Base-by-base conservation (phyloP, 2,888 invertebrate genomes). In the Stenchaetothrips biformis region DNA sequence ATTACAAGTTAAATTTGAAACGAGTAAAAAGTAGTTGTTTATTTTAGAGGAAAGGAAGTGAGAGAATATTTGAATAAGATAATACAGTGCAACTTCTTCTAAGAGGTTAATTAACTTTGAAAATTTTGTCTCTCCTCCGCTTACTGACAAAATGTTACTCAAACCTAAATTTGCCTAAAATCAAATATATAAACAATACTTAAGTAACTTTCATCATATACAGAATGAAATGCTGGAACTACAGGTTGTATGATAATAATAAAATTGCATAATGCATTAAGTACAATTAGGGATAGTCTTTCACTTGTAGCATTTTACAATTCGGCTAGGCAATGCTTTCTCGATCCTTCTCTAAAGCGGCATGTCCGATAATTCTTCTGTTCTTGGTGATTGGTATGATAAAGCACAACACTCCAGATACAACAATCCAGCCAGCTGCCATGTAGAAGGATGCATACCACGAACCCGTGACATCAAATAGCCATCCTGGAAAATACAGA, bases 401-500 rank as follows among this genome's bases (percentile, higher is more conserved):
- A 0, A 89, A 90, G 16, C 93, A 90, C 0, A 93, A 86, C 0
- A 92, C 83, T 49, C 96, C 96, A 49, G 95, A 92, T 25, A 95
- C 86, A 25, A 93, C 89, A 80, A 96, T 94, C 91, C 94, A 95
- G 78, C 93, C 87, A n/a, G 95, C 95, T 59, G 95, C 93, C 83
- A 93, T 90, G 86, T 93, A 92, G 87, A 95, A 96, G 0, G 95
- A 92, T 82, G 92, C 89, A 83, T 94, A 92, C 93, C 95, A 96
- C 53, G 89, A 87, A 3, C 89, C 89, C 6, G 93, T 93, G 25
- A 89, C 85, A 85, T 94, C 94, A 85, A 90, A 91, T 84, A 91
- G 85, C 85, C 88, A 88, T 79, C 89, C 90, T 90, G 84, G 78
- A 86, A 86, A 83, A 67, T 80, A 82, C 62, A 59, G 16, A 59